phyloP scores from a whole-genome alignment of 2,113 vertebrate species.

The Nannospalax galili region DNA sequence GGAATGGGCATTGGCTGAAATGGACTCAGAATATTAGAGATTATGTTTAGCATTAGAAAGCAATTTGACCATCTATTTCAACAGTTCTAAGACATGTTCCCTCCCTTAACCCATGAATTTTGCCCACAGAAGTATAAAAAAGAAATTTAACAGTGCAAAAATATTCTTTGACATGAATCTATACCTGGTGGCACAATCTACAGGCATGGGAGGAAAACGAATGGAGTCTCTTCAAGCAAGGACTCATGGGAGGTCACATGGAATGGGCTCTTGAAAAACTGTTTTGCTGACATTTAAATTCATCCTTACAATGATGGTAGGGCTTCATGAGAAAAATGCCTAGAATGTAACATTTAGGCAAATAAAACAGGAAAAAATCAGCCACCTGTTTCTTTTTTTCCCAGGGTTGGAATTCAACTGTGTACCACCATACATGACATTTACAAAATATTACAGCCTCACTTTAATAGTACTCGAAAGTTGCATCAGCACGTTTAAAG shows the following conservation, averaged over 20 bases:
- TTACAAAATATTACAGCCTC: not conserved
- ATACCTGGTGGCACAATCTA: not conserved
- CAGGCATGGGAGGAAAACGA: conserved; percentile 1
- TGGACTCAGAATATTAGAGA: not conserved
- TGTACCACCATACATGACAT: no score
- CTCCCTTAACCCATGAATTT: not conserved
- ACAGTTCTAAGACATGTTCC: not conserved
- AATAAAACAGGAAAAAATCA: conserved; percentile 19
- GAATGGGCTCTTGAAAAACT: conserved; percentile 41
- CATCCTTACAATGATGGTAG: conserved; percentile 3
- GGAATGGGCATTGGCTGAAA: not conserved
- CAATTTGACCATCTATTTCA: not conserved
- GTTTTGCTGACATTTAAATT: conserved; percentile 55
- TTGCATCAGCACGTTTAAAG: conserved; percentile 26
- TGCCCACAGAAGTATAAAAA: conserved; percentile 18
- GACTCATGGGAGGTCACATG: conserved; percentile 18
- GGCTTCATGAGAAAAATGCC: conserved; percentile 25
- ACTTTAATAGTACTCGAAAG: not conserved
- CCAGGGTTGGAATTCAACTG: no score
- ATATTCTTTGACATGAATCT: not conserved
- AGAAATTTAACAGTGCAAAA: not conserved
- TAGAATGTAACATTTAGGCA: not conserved
- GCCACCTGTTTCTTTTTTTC: no score
- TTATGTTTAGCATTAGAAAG: not conserved
- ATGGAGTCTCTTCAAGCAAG: conserved; percentile 16